A percentile compares a stretch with the other conserved stretches of the same genome.
Evolutionary conservation across 2,888 invertebrate genomes (phyloP).

Genomic region (Synanthedon andrenaeformis): DNA sequence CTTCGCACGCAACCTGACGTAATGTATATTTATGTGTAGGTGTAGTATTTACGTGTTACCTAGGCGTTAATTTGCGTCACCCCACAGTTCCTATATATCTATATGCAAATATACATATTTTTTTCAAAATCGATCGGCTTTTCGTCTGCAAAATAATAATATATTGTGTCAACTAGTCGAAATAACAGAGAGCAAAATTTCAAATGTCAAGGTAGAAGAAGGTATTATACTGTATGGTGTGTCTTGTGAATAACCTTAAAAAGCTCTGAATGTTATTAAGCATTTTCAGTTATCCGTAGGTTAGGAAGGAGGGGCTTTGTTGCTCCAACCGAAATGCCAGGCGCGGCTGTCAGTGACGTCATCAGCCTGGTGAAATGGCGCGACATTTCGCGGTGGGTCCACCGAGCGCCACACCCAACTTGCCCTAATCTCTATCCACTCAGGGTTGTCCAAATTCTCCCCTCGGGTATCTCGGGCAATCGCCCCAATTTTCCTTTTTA

Average conservation of each 20-base stretch:
- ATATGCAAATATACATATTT: background rate
- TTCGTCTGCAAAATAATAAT: too few relatives aligned
- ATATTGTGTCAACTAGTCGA: too few relatives aligned
- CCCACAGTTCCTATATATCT: background rate
- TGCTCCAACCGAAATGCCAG: slow-evolving; percentile 62
- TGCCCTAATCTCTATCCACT: slow-evolving; percentile 56
- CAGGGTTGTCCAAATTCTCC: slow-evolving; percentile 45
- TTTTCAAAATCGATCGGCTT: too few relatives aligned
- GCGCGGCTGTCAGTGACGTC: slow-evolving; percentile 59
- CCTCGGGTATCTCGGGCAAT: slow-evolving; percentile 29
- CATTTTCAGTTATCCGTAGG: slow-evolving; percentile 51
- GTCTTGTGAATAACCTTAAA: slow-evolving; percentile 44
- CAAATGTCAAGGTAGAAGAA: slow-evolving; percentile 54
- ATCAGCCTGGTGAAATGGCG: slow-evolving; percentile 50
- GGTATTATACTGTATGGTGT: slow-evolving; percentile 22
- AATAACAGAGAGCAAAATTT: slow-evolving; percentile 1
- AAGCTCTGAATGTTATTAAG: slow-evolving; percentile 50
- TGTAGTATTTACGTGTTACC: background rate
- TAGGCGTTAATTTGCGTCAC: slow-evolving; percentile 3
- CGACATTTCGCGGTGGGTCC: slow-evolving; percentile 56
- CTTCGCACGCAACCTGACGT: slow-evolving; percentile 19
- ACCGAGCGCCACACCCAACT: slow-evolving; percentile 43
- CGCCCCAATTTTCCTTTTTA: slow-evolving; percentile 25
- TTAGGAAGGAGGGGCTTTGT: slow-evolving; percentile 62
- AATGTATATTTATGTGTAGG: background rate